Evolutionary conservation across 2,797 vertebrate species (phyloP), one percentile per base, ranked within the genome.

Genomic region (Streptopelia turtur): DNA sequence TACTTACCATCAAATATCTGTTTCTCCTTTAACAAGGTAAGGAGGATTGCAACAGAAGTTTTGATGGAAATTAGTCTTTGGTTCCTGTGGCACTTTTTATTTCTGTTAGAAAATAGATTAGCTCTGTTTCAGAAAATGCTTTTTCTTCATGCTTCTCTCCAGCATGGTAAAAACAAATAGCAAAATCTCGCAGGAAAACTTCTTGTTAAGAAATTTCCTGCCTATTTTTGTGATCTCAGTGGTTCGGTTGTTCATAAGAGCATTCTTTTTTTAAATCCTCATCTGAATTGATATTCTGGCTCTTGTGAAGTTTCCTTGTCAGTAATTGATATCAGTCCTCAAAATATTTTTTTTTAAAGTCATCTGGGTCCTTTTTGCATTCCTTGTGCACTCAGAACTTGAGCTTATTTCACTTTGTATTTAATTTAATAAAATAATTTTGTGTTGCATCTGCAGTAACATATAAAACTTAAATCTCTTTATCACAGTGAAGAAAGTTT

Each of bases 31-130:
- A 91, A 59, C 61, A 74, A 37, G 27, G 66, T 80, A 53, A 61
- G 70, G 71, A 71, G 45, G 33, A 59, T 16, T 52, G n/a, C 17
- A 82, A 20, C 21, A 78, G 69, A 69, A 47, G 20, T n/a, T 60
- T 45, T 74, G 52, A 53, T 35, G 27, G 72, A 87, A 91, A 86
- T 24, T 39, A 82, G 61, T 63, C 81, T 89, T 92, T 92, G 55
- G 78, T 71, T 64, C 28, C 65, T 13, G 28, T 12, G 47, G 37
- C 53, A 78, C 24, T 53, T 78, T 94, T 88, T 87, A 84, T 97
- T 77, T 96, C 87, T 71, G n/a, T 57, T 88, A 92, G 87, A 96
- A 91, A 94, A 24, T 83, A 64, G 49, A 96, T 95, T 92, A 95
- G 35, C 72, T 94, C 83, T 43, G 21, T 64, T 74, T 74, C 68